Evolutionary conservation across 2,888 invertebrate species (phyloP).

Genomic region (Papilio elwesi): DNA sequence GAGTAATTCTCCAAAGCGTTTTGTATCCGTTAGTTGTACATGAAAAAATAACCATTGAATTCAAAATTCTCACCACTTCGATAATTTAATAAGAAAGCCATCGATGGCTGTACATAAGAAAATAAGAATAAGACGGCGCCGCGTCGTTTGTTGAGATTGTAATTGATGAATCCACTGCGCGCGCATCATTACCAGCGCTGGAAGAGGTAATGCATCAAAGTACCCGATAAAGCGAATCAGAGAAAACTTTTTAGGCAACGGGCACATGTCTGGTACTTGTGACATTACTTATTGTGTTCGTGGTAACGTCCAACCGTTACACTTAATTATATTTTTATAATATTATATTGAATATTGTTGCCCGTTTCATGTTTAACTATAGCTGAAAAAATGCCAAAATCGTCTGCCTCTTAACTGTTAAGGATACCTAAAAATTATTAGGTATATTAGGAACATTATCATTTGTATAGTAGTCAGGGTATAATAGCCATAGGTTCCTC

Average conservation of each 20-base stretch:
- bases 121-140: constrained; percentile 50
- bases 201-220: constrained; percentile 46
- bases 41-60: constrained; percentile 38
- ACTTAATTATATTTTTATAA: no score
- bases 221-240: constrained; percentile 36
- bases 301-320: no score
- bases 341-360: no score
- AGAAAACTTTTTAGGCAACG: constrained; percentile 38
- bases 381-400: no score
- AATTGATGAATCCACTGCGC: constrained; percentile 54
- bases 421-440: no score
- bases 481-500: no score
- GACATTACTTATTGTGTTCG: no score
- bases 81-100: constrained; percentile 58
- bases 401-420: no score
- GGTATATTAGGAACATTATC: no score
- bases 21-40: constrained; percentile 19
- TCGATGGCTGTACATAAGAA: constrained; percentile 37
- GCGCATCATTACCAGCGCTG: constrained; percentile 48
- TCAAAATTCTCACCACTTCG: constrained; percentile 48
- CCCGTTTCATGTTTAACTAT: no score
- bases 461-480: no score
- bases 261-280: not conserved
- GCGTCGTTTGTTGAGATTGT: constrained; percentile 53
- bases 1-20: constrained; percentile 22